phyloP scores from a whole-genome alignment of 2,113 vertebrate genomes.

The Dipodomys ordii region DNA sequence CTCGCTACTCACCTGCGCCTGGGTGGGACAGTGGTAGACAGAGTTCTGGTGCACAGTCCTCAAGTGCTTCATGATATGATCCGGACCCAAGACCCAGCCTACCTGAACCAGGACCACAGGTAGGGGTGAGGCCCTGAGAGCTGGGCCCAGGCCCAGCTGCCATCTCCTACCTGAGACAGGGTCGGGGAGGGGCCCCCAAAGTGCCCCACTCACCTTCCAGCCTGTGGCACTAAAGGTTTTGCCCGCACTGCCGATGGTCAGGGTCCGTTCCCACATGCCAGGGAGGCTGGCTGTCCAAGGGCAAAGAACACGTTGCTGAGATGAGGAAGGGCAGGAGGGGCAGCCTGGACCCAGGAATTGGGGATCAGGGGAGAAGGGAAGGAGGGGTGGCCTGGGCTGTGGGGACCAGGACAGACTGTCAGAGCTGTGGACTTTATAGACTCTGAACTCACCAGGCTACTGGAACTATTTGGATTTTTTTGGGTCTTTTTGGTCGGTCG shows the following conservation, averaged over 20 bases:
- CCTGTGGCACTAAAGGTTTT: conserved; percentile 97
- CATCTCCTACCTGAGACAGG: neutral
- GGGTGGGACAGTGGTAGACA: conserved; percentile 93
- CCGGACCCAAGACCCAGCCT: conserved; percentile 93
- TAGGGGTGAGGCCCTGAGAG: neutral
- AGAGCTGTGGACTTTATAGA: accelerated
- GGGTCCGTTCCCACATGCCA: conserved; percentile 97
- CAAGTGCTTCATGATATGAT: conserved; percentile 91
- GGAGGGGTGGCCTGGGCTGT: neutral
- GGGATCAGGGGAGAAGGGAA: no score
- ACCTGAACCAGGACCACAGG: conserved; percentile 87
- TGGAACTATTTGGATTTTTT: no score
- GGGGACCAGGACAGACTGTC: neutral
- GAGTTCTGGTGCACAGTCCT: conserved; percentile 94
- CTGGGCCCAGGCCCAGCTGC: neutral
- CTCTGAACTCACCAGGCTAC: neutral
- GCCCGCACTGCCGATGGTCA: conserved; percentile 94
- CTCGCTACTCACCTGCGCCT: conserved; percentile 90
- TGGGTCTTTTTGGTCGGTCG: no score
- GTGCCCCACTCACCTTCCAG: conserved; percentile 92
- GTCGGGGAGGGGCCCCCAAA: neutral
- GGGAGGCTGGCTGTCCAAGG: conserved; percentile 91
- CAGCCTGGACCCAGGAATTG: no score
- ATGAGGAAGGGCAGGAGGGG: no score
- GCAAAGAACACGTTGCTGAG: neutral